These are phyloP conservation scores for Thermophis baileyi DNA, from an alignment of 2,113 vertebrate genomes.

Conservation along the genomic window DNA sequence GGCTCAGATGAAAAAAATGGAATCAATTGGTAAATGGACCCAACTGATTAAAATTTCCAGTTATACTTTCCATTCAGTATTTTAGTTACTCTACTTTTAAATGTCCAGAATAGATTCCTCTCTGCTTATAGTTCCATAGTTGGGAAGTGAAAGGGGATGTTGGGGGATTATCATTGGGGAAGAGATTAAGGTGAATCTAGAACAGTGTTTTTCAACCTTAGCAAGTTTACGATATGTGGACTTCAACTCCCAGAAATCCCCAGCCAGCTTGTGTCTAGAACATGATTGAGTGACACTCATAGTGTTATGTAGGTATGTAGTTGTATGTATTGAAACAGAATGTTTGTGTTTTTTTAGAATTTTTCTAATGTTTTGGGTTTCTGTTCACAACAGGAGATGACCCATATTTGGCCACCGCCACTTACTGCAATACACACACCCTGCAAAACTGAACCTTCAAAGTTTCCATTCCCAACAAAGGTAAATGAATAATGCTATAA, in stretches of 20 bases:
- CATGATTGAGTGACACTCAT: not conserved
- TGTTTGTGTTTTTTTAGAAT: not conserved
- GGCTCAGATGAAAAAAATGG: not conserved
- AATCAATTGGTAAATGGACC: not conserved
- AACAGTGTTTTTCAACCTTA: not conserved
- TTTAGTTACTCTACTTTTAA: not conserved
- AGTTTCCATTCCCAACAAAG: constrained; percentile 98
- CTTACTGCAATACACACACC: constrained; percentile 98
- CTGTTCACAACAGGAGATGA: constrained; percentile 86
- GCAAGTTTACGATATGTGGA: not conserved
- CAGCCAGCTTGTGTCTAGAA: not conserved
- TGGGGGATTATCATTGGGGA: not conserved
- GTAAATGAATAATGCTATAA: constrained; percentile 71
- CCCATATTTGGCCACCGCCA: constrained; percentile 96
- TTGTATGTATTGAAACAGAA: not conserved
- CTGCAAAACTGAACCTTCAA: constrained; percentile 98
- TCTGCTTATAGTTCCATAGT: not conserved
- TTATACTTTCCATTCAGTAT: not conserved
- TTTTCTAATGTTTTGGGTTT: not conserved
- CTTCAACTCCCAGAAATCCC: not conserved
- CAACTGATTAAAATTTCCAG: not conserved
- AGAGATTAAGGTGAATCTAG: not conserved
- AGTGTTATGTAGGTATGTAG: not conserved
- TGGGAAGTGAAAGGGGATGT: not conserved
- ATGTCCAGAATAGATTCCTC: not conserved